Conservation (phyloP, 2,113 vertebrate species). For the Verasper variegatus region DNA sequence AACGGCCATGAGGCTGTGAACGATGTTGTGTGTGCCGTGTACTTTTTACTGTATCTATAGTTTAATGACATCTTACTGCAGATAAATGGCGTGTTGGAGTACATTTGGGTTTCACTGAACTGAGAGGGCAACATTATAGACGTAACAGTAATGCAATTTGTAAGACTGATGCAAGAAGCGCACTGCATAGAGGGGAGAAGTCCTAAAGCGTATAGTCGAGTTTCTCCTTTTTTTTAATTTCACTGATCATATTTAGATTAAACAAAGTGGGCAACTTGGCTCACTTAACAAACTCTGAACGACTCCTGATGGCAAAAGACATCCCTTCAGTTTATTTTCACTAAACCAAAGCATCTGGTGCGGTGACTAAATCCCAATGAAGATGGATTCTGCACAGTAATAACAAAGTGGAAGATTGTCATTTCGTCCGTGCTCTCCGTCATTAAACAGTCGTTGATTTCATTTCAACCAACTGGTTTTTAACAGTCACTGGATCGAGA, state of each 20-base stretch:
- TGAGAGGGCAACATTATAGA: conserved; percentile 12
- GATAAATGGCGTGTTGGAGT: conserved; percentile 3
- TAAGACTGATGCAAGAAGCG: conserved; percentile 9
- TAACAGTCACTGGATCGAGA: conserved; percentile 46
- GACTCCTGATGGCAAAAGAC: conserved; percentile 12
- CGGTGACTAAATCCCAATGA: conserved; percentile 40
- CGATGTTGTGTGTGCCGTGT: background rate
- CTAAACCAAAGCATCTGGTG: conserved; percentile 30
- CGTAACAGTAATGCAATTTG: conserved; percentile 6
- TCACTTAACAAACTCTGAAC: background rate
- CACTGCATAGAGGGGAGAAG: background rate
- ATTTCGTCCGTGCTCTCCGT: conserved; percentile 58
- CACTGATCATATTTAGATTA: conserved; percentile 37
- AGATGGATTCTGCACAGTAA: conserved; percentile 33
- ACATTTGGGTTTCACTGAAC: background rate
- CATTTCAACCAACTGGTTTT: conserved; percentile 48
- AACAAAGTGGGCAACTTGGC: conserved; percentile 8
- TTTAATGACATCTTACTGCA: background rate
- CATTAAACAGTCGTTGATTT: conserved; percentile 59
- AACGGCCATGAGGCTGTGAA: background rate
- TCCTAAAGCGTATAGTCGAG: background rate
- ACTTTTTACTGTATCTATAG: background rate
- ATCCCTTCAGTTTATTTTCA: conserved; percentile 18
- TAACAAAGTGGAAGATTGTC: conserved; percentile 59
- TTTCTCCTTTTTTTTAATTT: background rate